phyloP scores from a whole-genome alignment of 2,888 invertebrate genomes.

The Ephialtes manifestator region DNA sequence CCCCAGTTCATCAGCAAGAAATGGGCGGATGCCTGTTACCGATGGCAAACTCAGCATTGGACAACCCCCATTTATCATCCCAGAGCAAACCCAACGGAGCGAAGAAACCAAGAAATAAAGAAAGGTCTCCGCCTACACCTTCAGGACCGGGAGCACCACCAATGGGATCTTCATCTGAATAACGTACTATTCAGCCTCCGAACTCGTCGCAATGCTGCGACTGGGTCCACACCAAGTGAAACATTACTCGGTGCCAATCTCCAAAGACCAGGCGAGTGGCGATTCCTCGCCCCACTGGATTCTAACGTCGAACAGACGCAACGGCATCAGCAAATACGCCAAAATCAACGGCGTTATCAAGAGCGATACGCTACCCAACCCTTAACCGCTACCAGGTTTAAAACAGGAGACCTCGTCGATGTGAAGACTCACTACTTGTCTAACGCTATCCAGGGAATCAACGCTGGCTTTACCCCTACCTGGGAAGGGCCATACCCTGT shows the following conservation, averaged over 20 bases:
- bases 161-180: conserved; percentile 42
- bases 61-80: conserved; percentile 50
- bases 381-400: too few species aligned
- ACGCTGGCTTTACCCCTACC: too few species aligned
- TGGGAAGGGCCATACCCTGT: too few species aligned
- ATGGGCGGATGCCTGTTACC: conserved; percentile 47
- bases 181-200: conserved; percentile 51
- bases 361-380: too few species aligned
- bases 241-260: neutral
- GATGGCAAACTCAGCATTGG: conserved; percentile 64
- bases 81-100: conserved; percentile 57
- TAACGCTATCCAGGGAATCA: too few species aligned
- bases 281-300: neutral
- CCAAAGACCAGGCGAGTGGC: neutral
- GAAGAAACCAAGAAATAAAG: conserved; percentile 74
- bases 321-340: too few species aligned
- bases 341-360: too few species aligned
- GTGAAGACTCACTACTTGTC: too few species aligned
- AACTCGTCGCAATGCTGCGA: conserved; percentile 56
- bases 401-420: too few species aligned
- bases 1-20: conserved; percentile 50
- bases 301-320: too few species aligned
- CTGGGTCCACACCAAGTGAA: conserved; percentile 31
- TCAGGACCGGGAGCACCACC: neutral
- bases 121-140: conserved; percentile 70